A percentile compares a stretch with the other conserved stretches of the same genome.
Evolutionary conservation across 2,797 vertebrate species (phyloP).

Genomic region (Alcedo atthis): DNA sequence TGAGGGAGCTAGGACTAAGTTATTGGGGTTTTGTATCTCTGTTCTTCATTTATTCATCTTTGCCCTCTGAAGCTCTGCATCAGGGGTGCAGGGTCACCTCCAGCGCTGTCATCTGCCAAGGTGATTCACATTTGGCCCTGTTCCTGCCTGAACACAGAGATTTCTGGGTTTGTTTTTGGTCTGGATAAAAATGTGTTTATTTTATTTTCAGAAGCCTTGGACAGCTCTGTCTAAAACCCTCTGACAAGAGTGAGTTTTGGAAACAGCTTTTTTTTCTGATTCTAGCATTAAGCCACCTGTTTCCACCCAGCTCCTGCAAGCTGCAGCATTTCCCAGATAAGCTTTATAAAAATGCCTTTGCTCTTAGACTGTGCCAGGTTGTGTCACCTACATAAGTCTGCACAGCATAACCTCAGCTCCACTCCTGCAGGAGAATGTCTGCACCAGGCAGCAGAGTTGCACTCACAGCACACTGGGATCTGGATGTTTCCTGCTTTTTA

Average conservation of each 20-base stretch:
- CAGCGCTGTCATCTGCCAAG: not conserved
- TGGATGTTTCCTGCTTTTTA: no score
- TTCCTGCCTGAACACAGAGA: accelerated
- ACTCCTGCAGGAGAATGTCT: not conserved
- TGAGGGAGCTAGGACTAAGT: not conserved
- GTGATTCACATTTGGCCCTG: accelerated
- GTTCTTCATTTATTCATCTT: not conserved
- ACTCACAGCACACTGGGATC: not conserved
- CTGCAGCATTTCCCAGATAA: not conserved
- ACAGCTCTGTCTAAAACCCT: not conserved
- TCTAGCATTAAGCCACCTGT: not conserved
- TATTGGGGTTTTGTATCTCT: not conserved
- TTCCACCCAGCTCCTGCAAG: not conserved
- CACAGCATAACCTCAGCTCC: not conserved
- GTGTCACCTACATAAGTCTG: not conserved
- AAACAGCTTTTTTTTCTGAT: conserved; percentile 24
- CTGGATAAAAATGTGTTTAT: not conserved
- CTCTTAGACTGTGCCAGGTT: not conserved
- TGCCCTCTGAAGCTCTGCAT: not conserved
- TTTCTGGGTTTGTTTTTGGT: not conserved
- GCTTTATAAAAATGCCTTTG: not conserved
- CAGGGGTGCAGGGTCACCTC: not conserved
- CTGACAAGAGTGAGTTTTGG: not conserved
- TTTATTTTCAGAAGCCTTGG: not conserved
- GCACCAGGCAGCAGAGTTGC: not conserved